A percentile compares a stretch with the other conserved stretches of the same genome.
Conservation (phyloP, 2,888 invertebrate genomes). For the Pollenia griseotomentosa region DNA sequence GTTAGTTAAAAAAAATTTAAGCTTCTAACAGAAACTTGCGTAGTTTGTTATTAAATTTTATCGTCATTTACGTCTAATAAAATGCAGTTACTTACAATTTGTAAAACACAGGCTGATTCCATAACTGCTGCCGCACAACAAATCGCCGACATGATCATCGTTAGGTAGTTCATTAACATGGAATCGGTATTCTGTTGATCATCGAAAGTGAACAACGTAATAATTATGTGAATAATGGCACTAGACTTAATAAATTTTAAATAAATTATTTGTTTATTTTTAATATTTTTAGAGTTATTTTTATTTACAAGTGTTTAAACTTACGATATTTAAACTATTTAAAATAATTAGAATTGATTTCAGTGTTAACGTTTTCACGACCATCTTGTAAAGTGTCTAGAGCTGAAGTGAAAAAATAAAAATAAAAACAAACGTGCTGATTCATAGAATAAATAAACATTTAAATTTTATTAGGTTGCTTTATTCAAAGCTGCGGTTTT, state of each 20-base stretch:
- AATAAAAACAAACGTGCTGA: conserved; percentile 18
- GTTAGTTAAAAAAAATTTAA: no score
- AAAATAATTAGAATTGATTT: conserved; percentile 64
- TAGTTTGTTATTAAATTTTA: neutral
- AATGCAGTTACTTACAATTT: conserved; percentile 53
- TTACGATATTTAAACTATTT: conserved; percentile 68
- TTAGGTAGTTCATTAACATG: conserved; percentile 56
- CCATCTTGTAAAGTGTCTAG: conserved; percentile 52
- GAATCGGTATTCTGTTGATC: conserved; percentile 1
- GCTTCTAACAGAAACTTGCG: no score
- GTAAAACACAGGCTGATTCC: conserved; percentile 45
- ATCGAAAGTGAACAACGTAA: conserved; percentile 36
- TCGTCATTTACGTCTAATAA: neutral
- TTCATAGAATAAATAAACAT: conserved; percentile 24
- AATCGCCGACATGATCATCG: conserved; percentile 58
- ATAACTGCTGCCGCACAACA: conserved; percentile 65
- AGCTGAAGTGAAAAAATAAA: conserved; percentile 45
- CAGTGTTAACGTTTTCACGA: conserved; percentile 42
- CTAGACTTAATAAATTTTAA: conserved; percentile 19
- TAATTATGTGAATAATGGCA: conserved; percentile 55
- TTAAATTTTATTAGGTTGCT: conserved; percentile 4
- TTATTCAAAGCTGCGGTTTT: conserved; percentile 23
- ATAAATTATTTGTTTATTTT: neutral
- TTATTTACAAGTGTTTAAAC: conserved; percentile 16
- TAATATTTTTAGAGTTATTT: neutral